Percentiles rank a stretch among this genome's conserved stretches.
Conservation (phyloP, 2,797 vertebrate genomes). For the Sebastes kiyomatsui region DNA sequence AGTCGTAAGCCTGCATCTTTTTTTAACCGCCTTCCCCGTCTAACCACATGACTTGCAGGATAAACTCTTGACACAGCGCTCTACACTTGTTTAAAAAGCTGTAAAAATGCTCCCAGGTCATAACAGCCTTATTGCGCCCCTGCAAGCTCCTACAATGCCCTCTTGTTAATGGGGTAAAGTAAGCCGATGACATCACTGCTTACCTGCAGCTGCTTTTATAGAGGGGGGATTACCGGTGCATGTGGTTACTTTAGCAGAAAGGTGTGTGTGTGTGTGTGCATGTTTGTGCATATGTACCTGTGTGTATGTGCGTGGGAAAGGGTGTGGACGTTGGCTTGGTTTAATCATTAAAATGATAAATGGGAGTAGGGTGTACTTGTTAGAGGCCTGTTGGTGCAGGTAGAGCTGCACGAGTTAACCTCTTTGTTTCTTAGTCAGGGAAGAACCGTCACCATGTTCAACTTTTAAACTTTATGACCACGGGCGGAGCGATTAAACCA, state of each 20-base stretch:
- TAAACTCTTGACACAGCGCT: constrained; percentile 54
- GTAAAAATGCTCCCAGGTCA: constrained; percentile 58
- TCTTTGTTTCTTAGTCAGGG: constrained; percentile 16
- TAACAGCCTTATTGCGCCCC: constrained; percentile 50
- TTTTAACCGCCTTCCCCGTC: constrained; percentile 34
- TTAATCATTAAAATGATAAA: constrained; percentile 62
- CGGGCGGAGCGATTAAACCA: constrained; percentile 15
- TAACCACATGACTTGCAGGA: constrained; percentile 23
- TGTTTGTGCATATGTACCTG: background rate
- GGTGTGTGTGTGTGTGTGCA: constrained; percentile 1
- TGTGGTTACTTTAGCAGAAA: constrained; percentile 44
- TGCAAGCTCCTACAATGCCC: constrained; percentile 56
- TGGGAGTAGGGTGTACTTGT: background rate
- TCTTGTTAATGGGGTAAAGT: constrained; percentile 52
- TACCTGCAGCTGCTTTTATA: constrained; percentile 66
- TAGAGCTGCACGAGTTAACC: constrained; percentile 1
- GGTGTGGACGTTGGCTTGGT: constrained; percentile 30
- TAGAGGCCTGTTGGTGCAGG: constrained; percentile 59
- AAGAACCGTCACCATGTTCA: constrained; percentile 5
- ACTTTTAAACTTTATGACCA: constrained; percentile 18
- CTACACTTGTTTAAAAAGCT: constrained; percentile 40
- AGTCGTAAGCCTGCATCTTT: constrained; percentile 29
- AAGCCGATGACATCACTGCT: constrained; percentile 71
- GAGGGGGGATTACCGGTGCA: constrained; percentile 58
- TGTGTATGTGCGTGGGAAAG: constrained; percentile 20